These are phyloP conservation scores for Lasioglossum malachurum DNA, from an alignment of 2,888 invertebrate species.

Conservation along the genomic window DNA sequence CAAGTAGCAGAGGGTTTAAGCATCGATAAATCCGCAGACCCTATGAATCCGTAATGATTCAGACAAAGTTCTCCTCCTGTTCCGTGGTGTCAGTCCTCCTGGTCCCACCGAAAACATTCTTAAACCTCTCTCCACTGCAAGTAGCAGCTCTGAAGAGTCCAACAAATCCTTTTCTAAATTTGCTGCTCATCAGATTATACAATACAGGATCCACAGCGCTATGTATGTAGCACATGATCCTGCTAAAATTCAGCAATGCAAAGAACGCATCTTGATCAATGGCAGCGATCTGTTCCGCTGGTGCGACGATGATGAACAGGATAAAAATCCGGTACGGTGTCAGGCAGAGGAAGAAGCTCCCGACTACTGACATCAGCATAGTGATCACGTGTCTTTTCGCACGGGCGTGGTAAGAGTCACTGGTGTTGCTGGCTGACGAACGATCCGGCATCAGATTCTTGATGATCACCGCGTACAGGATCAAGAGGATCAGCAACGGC, in stretches of 20 bases:
- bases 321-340: slow-evolving; percentile 94
- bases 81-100: slow-evolving; percentile 66
- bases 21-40: not conserved
- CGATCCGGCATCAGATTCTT: slow-evolving; percentile 91
- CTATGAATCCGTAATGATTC: not conserved
- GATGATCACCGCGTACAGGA: slow-evolving; percentile 94
- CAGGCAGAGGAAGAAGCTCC: slow-evolving; percentile 95
- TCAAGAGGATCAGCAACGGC: slow-evolving; percentile 92
- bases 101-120: slow-evolving; percentile 84
- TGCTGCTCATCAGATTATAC: slow-evolving; percentile 97
- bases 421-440: slow-evolving; percentile 89
- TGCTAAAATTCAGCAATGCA: slow-evolving; percentile 92
- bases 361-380: slow-evolving; percentile 94
- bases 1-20: not conserved
- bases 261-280: slow-evolving; percentile 93
- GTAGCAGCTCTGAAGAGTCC: slow-evolving; percentile 88
- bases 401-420: slow-evolving; percentile 89
- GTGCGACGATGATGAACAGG: slow-evolving; percentile 92
- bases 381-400: slow-evolving; percentile 93
- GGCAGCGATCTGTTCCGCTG: slow-evolving; percentile 88
- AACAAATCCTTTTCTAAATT: slow-evolving; percentile 93
- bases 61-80: slow-evolving; percentile 81
- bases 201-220: slow-evolving; percentile 96
- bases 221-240: slow-evolving; percentile 95
- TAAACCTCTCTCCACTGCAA: slow-evolving; percentile 83